Base-by-base conservation (phyloP, 37 sponge, comb jelly and placozoan genomes). In the Theonella swinhoei region DNA sequence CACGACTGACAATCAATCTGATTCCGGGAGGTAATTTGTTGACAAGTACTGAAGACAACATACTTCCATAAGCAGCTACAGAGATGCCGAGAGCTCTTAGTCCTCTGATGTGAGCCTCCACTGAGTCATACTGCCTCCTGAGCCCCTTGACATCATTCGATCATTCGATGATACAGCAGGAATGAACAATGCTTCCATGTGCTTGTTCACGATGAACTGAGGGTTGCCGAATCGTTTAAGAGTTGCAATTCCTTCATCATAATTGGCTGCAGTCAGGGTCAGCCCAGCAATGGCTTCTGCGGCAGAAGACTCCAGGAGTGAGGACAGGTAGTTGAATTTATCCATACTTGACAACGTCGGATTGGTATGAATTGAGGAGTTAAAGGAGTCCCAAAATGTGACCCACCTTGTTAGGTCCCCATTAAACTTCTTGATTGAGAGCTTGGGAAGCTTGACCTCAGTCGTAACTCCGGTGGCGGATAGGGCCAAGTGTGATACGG, bases 331-430 rank as follows among this genome's bases (percentile, higher is more conserved):
- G 39, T 36, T 63, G 24, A 75, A 75, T 60, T 75, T 47, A 29
- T 75, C 76, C 4, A 78, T 29, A 41, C 9, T 31, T n/a, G 79
- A 63, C 62, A 78, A 24, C 2, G 17, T 78, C 20, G 66, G 79
- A 64, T 78, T 78, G 38, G 14, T 63, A 35, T 78, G 79, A 34
- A 78, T 41, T 8, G 79, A 61, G 4, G 79, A 64, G 3, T 62
- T n/a, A 37, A 64, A 78, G 3, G 65, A 64, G 65, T 78, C 79
- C 79, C 79, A 78, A 65, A 78, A 78, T 29, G 79, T 31, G 17
- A 64, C 41, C 79, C 65, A 78, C 79, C 62, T 64, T 24, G 79
- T 64, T 23, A 78, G 25, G 39, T 78, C 79, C 4, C 79, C 66
- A 25, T 36, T 63, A n/a, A 64, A 78, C 23, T 35, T 78, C 79